phyloP scores from a whole-genome alignment of 1,140 invertebrate species.

The Pectinophora gossypiella region DNA sequence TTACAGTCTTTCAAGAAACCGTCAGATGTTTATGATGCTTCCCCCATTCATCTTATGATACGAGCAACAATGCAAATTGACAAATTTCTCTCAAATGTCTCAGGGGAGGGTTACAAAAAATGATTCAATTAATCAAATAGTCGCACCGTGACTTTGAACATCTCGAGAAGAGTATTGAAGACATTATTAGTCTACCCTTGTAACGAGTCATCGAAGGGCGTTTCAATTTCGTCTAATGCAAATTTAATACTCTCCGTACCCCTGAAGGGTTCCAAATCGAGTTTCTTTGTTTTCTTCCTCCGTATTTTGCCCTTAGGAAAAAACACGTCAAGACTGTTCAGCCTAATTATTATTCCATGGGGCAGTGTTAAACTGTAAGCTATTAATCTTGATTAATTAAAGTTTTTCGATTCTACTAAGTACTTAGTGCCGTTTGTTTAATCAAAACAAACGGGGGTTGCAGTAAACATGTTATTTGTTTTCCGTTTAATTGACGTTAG shows the following conservation, averaged over 20 bases:
- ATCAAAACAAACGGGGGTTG: not conserved
- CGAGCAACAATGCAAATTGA: conserved; percentile 27
- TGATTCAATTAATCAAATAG: conserved; percentile 69
- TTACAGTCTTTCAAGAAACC: not conserved
- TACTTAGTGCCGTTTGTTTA: not conserved
- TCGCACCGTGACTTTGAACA: conserved; percentile 60
- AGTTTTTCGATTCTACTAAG: conserved; percentile 19
- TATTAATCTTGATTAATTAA: conserved; percentile 66
- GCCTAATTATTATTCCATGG: conserved; percentile 52
- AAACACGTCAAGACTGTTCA: conserved; percentile 34
- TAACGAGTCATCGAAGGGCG: conserved; percentile 62
- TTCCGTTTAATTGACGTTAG: not conserved
- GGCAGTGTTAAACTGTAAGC: conserved; percentile 45
- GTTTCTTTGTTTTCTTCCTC: conserved; percentile 60
- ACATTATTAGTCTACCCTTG: conserved; percentile 64
- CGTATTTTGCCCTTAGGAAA: conserved; percentile 34
- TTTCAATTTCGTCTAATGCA: conserved; percentile 73
- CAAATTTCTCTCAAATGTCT: conserved; percentile 28
- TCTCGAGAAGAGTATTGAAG: conserved; percentile 51
- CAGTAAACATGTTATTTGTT: no score
- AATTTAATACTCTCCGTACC: conserved; percentile 68
- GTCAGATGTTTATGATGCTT: not conserved
- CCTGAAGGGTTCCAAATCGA: conserved; percentile 51
- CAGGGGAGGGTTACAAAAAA: conserved; percentile 44
- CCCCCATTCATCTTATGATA: conserved; percentile 5